Evolutionary conservation across 53 echinoderm and acorn worm genomes (phyloP), one percentile per base, ranked within the genome.

Genomic region (Paracentrotus lividus): DNA sequence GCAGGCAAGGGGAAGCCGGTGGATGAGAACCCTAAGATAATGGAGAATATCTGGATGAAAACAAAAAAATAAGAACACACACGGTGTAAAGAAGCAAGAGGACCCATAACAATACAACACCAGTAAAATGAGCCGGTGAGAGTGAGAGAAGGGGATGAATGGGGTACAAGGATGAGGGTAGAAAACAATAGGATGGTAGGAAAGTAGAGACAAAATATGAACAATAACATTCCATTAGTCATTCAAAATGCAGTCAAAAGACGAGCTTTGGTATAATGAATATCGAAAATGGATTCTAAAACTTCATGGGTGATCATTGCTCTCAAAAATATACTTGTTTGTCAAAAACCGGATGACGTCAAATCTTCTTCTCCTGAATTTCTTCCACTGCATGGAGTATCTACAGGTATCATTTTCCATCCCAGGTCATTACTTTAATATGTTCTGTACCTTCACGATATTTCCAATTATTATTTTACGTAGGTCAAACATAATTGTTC

Each of bases 51-150:
- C 89, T 87, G 33, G 58, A 87, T 87, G 58, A 87, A 87, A 87
- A 87, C 81, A 81, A 42, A 64, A 92, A 61, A 85, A 65, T 85
- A 85, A 65, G 93, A 85, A 85, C 93, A 93, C 85, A 93, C 85
- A 86, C 66, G 86, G 93, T 86, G 69, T 51, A 72, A 91, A 43
- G 91, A 91, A 49, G 40, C 9, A 52, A 32, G 75, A 68, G 69
- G 32, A 67, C n/a, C 42, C 32, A 81, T 47, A 72, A 91, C 91
- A 91, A 91, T 69, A 53, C 52, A 14, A 42, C 91, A 91, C 91
- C 91, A 32, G 49, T 36, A n/a, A 91, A 53, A 69, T 44, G 26
- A 61, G 43, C 21, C 24, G 44, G 66, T 26, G 34, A 34, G 38
- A 78, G 85, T n/a, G 89, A 89, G 60, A 45, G 76, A 45, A 20